Base-by-base conservation (phyloP, 2,797 vertebrate genomes). In the Hypotaenidia philippensis region DNA sequence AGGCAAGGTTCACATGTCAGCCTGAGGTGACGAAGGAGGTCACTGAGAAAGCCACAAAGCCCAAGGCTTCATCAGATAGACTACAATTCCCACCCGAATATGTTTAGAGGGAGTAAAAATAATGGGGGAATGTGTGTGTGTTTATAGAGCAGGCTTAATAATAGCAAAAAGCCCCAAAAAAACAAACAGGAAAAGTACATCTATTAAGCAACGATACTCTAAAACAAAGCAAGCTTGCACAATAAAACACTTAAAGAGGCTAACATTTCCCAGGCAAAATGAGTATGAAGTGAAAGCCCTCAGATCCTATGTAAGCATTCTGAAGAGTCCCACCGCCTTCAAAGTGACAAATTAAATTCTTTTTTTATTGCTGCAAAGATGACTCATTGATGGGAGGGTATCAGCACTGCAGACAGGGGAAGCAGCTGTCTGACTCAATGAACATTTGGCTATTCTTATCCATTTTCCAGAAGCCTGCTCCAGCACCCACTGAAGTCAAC, bases 361-460 rank as follows among this genome's bases (percentile, higher is more conserved):
- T 55, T 32, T 61, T 56, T 83, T 64, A 57, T 68, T 77, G 23
- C 91, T 94, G 93, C 92, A 93, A 84, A 86, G 83, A 88, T 90
- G 90, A 94, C 47, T 96, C 95, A 94, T 60, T 89, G 63, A 74
- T 10, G 27, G 75, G 75, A 86, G 56, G 78, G 55, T 47, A 84
- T 32, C 84, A 80, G 38, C 66, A 79, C 78, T 66, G 31, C 50
- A 18, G 9, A 29, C 70, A 65, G 18, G 87, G 84, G 87, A 91
- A 92, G 92, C 78, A 95, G 94, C 87, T 91, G 89, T 63, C 84
- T 56, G 78, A 76, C 80, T 63, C 69, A 89, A 53, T 4, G 21
- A 89, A 5, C 70, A 71, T 92, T 93, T 90, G 63, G 80, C 75
- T 96, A 29, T 94, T 93, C 81, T 79, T 87, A 74, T 49, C 71